Evolutionary conservation across 1,140 invertebrate species (phyloP).

Genomic region (Zaprionus kolodkinae): DNA sequence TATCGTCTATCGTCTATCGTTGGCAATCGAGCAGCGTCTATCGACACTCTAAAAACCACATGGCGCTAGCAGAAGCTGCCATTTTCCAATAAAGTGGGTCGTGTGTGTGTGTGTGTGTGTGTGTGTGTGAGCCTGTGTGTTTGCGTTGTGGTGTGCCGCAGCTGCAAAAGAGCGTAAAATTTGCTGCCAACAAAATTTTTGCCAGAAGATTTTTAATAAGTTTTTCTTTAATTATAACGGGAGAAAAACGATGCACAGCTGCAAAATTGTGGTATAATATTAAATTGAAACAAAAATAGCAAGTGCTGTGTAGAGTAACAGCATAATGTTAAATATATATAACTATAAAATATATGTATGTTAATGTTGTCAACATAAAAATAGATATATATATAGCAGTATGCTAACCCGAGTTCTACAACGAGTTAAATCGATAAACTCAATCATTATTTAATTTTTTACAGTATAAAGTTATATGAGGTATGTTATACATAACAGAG

Average conservation of each 20-base stretch:
- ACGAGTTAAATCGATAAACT: no score
- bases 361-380: no score
- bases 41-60: conserved; percentile 6
- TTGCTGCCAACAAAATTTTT: conserved; percentile 20
- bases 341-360: no score
- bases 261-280: conserved; percentile 15
- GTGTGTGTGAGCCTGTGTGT: background rate
- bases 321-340: no score
- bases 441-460: no score
- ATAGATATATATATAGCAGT: no score
- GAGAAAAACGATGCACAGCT: conserved; percentile 15
- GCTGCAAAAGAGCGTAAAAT: conserved; percentile 30
- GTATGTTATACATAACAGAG: no score
- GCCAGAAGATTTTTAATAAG: conserved; percentile 29
- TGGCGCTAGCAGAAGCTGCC: conserved; percentile 1
- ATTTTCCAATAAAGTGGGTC: conserved; percentile 29
- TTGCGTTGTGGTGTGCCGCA: conserved; percentile 5
- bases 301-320: no score
- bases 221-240: conserved; percentile 30
- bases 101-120: background rate
- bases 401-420: no score
- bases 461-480: no score
- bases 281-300: background rate
- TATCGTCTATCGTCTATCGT: conserved; percentile 14
- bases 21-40: conserved; percentile 5